These are phyloP conservation scores for Sicus ferrugineus DNA, from an alignment of 2,888 invertebrate species.

Conservation along the genomic window DNA sequence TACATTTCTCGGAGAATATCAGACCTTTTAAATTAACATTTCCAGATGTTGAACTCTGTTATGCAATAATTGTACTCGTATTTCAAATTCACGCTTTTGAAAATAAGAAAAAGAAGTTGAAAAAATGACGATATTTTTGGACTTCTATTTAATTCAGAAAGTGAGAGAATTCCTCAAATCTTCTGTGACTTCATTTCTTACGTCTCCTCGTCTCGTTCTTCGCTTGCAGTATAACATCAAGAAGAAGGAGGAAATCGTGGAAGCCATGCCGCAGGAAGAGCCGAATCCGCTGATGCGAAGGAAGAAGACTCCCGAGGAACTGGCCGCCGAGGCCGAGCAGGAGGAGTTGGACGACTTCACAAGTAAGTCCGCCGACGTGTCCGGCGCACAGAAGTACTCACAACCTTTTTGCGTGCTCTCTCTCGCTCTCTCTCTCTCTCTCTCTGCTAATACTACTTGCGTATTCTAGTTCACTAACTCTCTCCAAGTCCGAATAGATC, in stretches of 20 bases:
- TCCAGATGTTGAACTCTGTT: no score
- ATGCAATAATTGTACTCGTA: no score
- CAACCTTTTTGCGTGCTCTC: neutral
- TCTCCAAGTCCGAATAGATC: neutral
- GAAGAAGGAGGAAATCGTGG: conserved; percentile 94
- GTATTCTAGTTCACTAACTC: conserved; percentile 1
- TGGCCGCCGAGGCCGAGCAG: conserved; percentile 95
- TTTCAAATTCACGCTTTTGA: no score
- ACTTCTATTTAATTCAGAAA: no score
- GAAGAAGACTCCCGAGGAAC: conserved; percentile 98
- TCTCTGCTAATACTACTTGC: no score
- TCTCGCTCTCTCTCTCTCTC: neutral
- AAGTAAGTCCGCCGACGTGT: conserved; percentile 72
- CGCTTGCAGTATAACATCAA: conserved; percentile 93
- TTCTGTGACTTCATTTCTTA: neutral
- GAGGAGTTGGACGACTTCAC: conserved; percentile 96
- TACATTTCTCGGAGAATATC: no score
- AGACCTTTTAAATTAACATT: no score
- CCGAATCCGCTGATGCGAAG: conserved; percentile 96
- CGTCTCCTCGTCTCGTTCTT: neutral
- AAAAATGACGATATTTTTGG: no score
- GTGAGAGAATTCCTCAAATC: no score
- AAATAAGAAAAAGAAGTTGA: no score
- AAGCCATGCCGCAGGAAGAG: conserved; percentile 83
- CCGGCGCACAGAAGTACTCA: neutral